Evolutionary conservation across 2,888 invertebrate genomes (phyloP), one percentile per base, ranked within the genome.

Genomic region (Tanytarsus gracilentus): DNA sequence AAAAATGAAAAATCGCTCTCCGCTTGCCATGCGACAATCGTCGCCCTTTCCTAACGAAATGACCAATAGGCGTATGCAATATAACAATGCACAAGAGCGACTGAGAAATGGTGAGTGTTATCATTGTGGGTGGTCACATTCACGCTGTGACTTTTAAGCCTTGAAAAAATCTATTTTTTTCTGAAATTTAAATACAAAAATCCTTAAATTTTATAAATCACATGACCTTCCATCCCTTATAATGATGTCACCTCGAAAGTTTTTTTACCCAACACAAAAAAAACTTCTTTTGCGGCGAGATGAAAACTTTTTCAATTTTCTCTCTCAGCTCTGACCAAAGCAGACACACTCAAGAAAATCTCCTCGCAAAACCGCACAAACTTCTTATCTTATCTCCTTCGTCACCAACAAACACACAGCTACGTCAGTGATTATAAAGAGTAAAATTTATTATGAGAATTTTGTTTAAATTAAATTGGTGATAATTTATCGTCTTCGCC

Each of bases 41-140:
- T 84, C 84, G 33, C 85, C 84, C 21, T 85, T 84, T 69, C 84
- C 85, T 25, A 74, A 81, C 64, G 85, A 85, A 69, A 82, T 80
- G 68, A 83, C 83, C 64, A 83, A 83, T 70, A 69, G 74, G 59
- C 75, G 83, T 62, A 76, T 83, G 64, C 73, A 78, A 66, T 78
- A 78, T 68, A 72, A 73, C 29, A 70, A 73, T 49, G 70, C 74
- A 39, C 75, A 74, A 66, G 75, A 76, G 61, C 69, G 75, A 61
- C 67, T 75, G 26, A 71, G 69, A 63, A 73, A 72, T 65, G 74
- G 76, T 75, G 69, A 66, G 69, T 23, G 11, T 3, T n/a, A 16
- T 33, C 33, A 11, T 33, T 5, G n/a, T 11, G 4, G 4, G 16
- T 36, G 4, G n/a, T 36, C 16, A 14, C 3, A n/a, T 33, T 4